Base-by-base conservation (phyloP, 2,797 vertebrate genomes). In the Capromys pilorides region DNA sequence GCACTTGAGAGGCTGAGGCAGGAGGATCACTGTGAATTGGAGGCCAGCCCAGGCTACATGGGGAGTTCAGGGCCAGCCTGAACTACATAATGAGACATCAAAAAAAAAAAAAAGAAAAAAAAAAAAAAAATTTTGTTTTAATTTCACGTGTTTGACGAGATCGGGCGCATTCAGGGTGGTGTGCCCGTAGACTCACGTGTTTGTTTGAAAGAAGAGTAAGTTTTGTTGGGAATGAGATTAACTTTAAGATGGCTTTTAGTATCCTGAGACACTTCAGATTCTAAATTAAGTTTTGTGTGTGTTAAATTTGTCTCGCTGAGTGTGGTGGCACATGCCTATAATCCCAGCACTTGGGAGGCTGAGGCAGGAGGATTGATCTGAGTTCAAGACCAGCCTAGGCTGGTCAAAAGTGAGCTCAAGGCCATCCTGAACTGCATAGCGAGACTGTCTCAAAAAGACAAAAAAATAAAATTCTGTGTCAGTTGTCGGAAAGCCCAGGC, bases 161-260 rank as follows among this genome's bases (percentile, higher is more conserved):
- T n/a, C n/a, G n/a, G n/a, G n/a, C n/a, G n/a, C n/a, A n/a, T n/a
- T n/a, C n/a, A n/a, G n/a, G n/a, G n/a, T n/a, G n/a, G n/a, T 79
- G 69, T n/a, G n/a, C n/a, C n/a, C n/a, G n/a, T n/a, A n/a, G n/a
- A n/a, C n/a, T n/a, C n/a, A n/a, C n/a, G n/a, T n/a, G n/a, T 96
- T 94, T 96, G 87, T 97, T 51, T 95, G 90, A 90, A 95, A 88
- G 93, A 97, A 92, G 36, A 86, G 11, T 90, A 86, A 31, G 92
- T 97, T 96, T 97, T 96, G 97, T 61, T 71, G 82, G 82, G 96
- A 91, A 96, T 95, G 86, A 86, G 88, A 36, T 85, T 96, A 96
- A 49, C 49, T 96, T 96, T 97, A 93, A 96, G 90, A 87, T 96
- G 83, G 64, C 85, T 97, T 97, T 97, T 97, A 97, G 94, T 93